These are phyloP conservation scores for Sesia bembeciformis DNA, from an alignment of 2,888 invertebrate species.

Conservation along the genomic window DNA sequence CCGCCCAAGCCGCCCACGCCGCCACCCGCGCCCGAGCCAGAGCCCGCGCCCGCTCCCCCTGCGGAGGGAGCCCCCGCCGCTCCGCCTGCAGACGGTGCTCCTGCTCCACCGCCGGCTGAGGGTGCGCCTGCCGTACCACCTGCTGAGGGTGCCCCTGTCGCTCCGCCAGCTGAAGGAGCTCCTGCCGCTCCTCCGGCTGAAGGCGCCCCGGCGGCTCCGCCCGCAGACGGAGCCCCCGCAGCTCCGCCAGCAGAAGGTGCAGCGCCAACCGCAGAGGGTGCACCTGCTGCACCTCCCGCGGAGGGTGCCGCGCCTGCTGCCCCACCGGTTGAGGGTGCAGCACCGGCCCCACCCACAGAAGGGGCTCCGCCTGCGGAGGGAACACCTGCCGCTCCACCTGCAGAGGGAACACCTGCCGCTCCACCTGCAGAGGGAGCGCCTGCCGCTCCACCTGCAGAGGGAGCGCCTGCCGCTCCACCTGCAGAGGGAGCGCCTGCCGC, in stretches of 20 bases:
- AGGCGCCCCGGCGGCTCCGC: slow-evolving; percentile 25
- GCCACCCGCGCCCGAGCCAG: slow-evolving; percentile 28
- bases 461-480: slow-evolving; percentile 11
- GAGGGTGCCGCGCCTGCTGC: slow-evolving; percentile 27
- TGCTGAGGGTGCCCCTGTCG: slow-evolving; percentile 29
- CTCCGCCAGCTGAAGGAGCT: slow-evolving; percentile 13
- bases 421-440: slow-evolving; percentile 32
- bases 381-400: slow-evolving; percentile 19
- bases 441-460: slow-evolving; percentile 19
- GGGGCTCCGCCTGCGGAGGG: slow-evolving; percentile 22
- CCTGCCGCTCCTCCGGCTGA: slow-evolving; percentile 25
- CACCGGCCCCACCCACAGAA: slow-evolving; percentile 25
- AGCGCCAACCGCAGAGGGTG: slow-evolving; percentile 21
- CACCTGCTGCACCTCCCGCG: slow-evolving; percentile 21
- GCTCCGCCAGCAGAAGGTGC: slow-evolving; percentile 17
- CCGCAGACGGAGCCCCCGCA: slow-evolving; percentile 20
- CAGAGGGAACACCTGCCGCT: slow-evolving; percentile 26
- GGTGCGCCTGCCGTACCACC: slow-evolving; percentile 20
- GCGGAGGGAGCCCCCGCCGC: slow-evolving; percentile 29
- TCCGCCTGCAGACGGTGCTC: slow-evolving; percentile 21
- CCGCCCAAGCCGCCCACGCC: slow-evolving; percentile 22
- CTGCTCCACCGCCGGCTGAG: slow-evolving; percentile 22
- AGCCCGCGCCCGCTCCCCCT: slow-evolving; percentile 24
- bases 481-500: slow-evolving; percentile 18
- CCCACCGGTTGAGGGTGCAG: slow-evolving; percentile 19